Percentiles rank a stretch among this genome's conserved stretches.
phyloP scores from a whole-genome alignment of 2,113 vertebrate genomes.

The Morphnarchus princeps region DNA sequence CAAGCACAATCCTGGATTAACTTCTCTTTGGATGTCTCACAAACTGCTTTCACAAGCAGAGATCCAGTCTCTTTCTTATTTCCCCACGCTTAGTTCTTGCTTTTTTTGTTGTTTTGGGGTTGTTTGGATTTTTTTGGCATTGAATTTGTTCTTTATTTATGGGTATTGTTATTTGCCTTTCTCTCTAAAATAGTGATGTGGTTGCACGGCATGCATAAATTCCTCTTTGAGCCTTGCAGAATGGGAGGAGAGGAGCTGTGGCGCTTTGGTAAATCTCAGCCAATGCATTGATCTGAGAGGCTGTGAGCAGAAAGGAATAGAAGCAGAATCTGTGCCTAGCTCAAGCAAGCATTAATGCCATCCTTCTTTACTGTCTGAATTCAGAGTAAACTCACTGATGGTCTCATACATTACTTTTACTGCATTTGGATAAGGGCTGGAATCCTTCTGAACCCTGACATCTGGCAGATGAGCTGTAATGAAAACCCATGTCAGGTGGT shows the following conservation, averaged over 20 bases:
- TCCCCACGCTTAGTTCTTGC: background rate
- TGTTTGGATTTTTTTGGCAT: background rate
- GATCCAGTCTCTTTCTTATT: background rate
- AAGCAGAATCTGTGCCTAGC: background rate
- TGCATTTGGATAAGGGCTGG: background rate
- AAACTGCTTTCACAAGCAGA: background rate
- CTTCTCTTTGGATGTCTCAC: slow-evolving; percentile 18
- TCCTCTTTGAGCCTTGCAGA: background rate
- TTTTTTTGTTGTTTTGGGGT: too few relatives aligned
- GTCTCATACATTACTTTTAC: background rate
- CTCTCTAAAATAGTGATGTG: background rate
- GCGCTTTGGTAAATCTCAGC: background rate
- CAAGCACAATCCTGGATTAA: slow-evolving; percentile 46
- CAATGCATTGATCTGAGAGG: background rate
- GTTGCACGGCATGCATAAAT: background rate
- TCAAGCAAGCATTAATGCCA: background rate
- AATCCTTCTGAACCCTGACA: background rate
- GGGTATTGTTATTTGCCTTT: background rate
- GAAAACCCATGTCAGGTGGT: background rate
- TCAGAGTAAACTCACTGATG: background rate
- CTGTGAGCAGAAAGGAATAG: background rate
- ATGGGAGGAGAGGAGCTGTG: background rate
- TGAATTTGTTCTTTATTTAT: background rate
- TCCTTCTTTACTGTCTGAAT: background rate
- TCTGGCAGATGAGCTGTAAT: background rate